Evolutionary conservation across 2,888 invertebrate genomes (phyloP).

Genomic region (Archips xylosteana): DNA sequence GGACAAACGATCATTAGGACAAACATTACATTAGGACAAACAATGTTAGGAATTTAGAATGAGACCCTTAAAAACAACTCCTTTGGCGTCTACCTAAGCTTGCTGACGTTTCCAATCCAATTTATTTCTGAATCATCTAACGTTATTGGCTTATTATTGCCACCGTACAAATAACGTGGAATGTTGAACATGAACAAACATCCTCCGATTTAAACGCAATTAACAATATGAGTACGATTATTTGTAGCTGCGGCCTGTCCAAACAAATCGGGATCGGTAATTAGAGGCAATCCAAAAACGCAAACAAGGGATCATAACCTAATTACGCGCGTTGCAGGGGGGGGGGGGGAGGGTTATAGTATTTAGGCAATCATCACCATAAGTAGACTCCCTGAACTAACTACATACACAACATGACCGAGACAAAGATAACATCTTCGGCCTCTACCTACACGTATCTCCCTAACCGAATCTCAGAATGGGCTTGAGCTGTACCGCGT

Average conservation of each 20-base stretch:
- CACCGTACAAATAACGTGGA: neutral
- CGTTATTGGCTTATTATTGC: neutral
- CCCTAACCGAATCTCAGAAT: too few relatives aligned
- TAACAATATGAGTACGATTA: neutral
- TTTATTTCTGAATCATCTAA: neutral
- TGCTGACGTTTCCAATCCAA: neutral
- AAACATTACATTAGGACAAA: too few relatives aligned
- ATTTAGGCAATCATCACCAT: neutral
- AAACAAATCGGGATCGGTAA: conserved; percentile 3
- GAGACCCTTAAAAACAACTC: too few relatives aligned
- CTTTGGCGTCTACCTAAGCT: too few relatives aligned
- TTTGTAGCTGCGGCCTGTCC: neutral
- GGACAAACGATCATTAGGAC: too few relatives aligned
- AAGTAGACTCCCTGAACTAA: neutral
- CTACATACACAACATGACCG: too few relatives aligned
- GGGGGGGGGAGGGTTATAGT: neutral
- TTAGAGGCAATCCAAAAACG: conserved; percentile 14
- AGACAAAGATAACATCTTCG: too few relatives aligned
- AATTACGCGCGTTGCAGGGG: neutral
- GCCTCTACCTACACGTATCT: too few relatives aligned
- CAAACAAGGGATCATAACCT: conserved; percentile 7
- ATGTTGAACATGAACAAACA: neutral
- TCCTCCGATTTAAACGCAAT: neutral
- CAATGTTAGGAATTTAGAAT: too few relatives aligned
- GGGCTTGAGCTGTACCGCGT: too few relatives aligned